Percentiles rank a stretch among this genome's conserved stretches.
phyloP scores from a whole-genome alignment of 2,888 invertebrate species.

The Cheilosia variabilis region DNA sequence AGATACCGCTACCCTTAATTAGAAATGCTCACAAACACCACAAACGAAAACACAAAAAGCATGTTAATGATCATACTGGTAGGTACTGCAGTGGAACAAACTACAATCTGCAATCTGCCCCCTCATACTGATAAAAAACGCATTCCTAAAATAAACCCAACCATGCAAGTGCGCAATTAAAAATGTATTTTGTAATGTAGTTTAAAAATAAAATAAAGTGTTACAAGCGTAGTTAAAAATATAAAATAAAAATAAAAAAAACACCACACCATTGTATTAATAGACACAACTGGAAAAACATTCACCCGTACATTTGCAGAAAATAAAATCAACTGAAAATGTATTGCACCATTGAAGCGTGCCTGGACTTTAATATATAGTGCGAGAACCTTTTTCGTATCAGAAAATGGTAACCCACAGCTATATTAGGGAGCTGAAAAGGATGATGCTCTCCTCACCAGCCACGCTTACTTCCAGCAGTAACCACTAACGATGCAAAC shows the following conservation, averaged over 20 bases:
- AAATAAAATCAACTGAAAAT: slow-evolving; percentile 35
- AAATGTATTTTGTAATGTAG: slow-evolving; percentile 69
- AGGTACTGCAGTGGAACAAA: slow-evolving; percentile 10
- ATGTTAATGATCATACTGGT: background rate
- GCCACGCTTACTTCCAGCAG: slow-evolving; percentile 10
- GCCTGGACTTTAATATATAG: slow-evolving; percentile 61
- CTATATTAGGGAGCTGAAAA: slow-evolving; percentile 71
- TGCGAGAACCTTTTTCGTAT: slow-evolving; percentile 43
- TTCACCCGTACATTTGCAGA: slow-evolving; percentile 10
- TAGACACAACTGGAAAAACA: slow-evolving; percentile 26
- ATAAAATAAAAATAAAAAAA: too few species aligned
- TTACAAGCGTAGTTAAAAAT: slow-evolving; percentile 17
- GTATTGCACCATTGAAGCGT: slow-evolving; percentile 55
- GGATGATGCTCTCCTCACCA: slow-evolving; percentile 41
- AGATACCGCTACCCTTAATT: slow-evolving; percentile 34
- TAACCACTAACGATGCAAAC: slow-evolving; percentile 74
- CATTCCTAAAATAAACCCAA: slow-evolving; percentile 40
- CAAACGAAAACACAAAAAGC: slow-evolving; percentile 10
- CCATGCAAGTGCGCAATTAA: slow-evolving; percentile 64
- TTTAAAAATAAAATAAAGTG: slow-evolving; percentile 64
- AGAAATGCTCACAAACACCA: slow-evolving; percentile 21
- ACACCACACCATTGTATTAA: background rate
- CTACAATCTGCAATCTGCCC: slow-evolving; percentile 8
- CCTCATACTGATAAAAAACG: slow-evolving; percentile 53
- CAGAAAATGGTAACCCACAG: slow-evolving; percentile 47